Conservation (phyloP, 2,113 vertebrate genomes). For the Psammodynastes pulverulentus region DNA sequence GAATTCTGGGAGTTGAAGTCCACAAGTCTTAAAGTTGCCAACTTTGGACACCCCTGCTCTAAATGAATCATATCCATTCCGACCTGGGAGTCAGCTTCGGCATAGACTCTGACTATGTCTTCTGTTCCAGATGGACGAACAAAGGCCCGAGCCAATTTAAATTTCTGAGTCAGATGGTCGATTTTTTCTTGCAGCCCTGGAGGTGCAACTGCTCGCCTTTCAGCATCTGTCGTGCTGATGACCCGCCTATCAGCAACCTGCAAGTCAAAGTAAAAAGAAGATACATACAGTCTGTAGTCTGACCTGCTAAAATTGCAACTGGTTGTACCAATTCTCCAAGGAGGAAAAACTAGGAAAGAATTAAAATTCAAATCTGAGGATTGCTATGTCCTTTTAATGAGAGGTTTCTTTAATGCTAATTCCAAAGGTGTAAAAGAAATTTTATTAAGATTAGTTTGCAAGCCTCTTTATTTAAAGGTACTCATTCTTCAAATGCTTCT, state of each 20-base stretch:
- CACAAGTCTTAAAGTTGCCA: not conserved
- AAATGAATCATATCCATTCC: conserved; percentile 26
- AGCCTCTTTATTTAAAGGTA: not conserved
- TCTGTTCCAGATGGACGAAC: conserved; percentile 96
- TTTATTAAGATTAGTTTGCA: not conserved
- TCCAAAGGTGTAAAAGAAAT: not conserved
- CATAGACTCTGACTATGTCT: conserved; percentile 87
- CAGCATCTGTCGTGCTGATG: conserved; percentile 86
- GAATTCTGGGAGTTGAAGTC: not conserved
- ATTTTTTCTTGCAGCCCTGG: conserved; percentile 85
- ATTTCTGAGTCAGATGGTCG: conserved; percentile 75
- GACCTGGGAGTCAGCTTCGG: conserved; percentile 92
- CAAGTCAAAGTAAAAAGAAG: not conserved
- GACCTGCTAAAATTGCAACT: not conserved
- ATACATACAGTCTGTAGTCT: not conserved
- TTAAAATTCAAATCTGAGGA: not conserved
- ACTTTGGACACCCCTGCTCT: not conserved
- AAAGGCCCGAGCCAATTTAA: conserved; percentile 79
- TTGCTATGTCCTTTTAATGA: not conserved
- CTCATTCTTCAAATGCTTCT: not conserved
- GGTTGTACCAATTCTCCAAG: not conserved
- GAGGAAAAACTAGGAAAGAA: not conserved
- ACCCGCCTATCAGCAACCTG: conserved; percentile 85
- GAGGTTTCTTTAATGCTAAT: not conserved
- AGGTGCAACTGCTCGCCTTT: conserved; percentile 78